Base-by-base conservation (phyloP, 2,888 invertebrate species). In the Drosophila meridiana region DNA sequence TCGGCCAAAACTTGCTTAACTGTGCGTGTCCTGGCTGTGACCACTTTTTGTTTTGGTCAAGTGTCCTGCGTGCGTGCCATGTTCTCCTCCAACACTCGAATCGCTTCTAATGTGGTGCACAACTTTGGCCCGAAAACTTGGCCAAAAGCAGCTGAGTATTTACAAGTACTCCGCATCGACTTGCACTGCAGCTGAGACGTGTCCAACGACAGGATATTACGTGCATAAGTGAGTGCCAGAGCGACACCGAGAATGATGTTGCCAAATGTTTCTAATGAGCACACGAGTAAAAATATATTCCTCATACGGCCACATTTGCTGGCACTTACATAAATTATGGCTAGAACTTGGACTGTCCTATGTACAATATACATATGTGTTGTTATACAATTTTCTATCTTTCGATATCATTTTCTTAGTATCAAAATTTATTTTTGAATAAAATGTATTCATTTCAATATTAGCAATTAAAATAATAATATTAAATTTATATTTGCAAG, bases 171-270 rank as follows among this genome's bases (percentile, higher is more conserved):
- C 69, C 52, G 48, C 70, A 83, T 89, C 59, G 76, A 88, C 68
- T 79, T 69, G 53, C 50, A 59, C 56, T 78, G 76, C 76, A 62
- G 76, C 61, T 53, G 67, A 65, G 68, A 89, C 89, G 89, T 83
- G 83, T 69, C 67, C 62, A 73, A 78, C 64, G 84, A 66, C 78
- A 83, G 82, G 74, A 89, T 77, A 87, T 80, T 71, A 87, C 74
- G 69, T 84, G 70, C 72, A 83, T 73, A 86, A 83, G 87, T 73
- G 73, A 73, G 57, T 66, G 73, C 53, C 50, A 43, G 63, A 75
- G 50, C 64, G 52, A 32, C 38, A 43, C 61, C 58, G 50, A 36
- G 40, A 48, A 55, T 58, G 43, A 36, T 62, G 53, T 28, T 43
- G 36, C 11, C 67, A 53, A 58, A 30, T 73, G 40, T 20, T 32